Base-by-base conservation (phyloP, 2,888 invertebrate species). In the Palloptera scutellata region DNA sequence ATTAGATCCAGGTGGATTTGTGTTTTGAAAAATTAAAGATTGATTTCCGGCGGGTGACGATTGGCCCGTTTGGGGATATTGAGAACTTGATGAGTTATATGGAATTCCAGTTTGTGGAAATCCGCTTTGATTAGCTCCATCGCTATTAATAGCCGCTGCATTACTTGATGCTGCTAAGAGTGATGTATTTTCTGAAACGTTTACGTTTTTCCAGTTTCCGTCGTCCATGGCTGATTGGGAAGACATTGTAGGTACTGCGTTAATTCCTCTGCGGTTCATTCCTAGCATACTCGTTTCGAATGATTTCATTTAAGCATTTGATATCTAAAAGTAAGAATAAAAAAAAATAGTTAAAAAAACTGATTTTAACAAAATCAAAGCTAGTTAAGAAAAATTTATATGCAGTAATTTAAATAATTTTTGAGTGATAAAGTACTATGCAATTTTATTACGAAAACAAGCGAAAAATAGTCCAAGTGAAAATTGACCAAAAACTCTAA, bases 131-230 rank as follows among this genome's bases (percentile, higher is more conserved):
- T 91, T 90, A 76, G 90, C 91, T 70, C 90, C 91, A 84, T 87
- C 82, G 42, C 78, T 77, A 71, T 79, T 79, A 3, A 81, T 90
- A 78, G 92, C 88, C 78, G 92, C 88, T 79, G 91, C 86, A 81
- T 80, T 81, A 11, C 92, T 87, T 77, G 92, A 89, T 77, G 92
- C 90, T 86, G 93, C 92, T 67, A 82, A 73, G 74, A 81, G 78
- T 17, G 81, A 72, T 62, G 79, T 75, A 67, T 77, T 80, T 84
- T 92, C 92, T 76, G 92, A 91, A 79, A 93, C 93, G 73, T 93
- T 93, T 59, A 73, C 86, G 75, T 90, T 91, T 89, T 93, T 94
- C 94, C 93, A 93, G 86, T 90, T 91, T 81, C 89, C 89, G 87
- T 91, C 91, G 87, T 91, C 91, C 89, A 91, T 90, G 85, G 90